Evolutionary conservation across 2,113 vertebrate genomes (phyloP).

Genomic region (Dasypus novemcinctus): DNA sequence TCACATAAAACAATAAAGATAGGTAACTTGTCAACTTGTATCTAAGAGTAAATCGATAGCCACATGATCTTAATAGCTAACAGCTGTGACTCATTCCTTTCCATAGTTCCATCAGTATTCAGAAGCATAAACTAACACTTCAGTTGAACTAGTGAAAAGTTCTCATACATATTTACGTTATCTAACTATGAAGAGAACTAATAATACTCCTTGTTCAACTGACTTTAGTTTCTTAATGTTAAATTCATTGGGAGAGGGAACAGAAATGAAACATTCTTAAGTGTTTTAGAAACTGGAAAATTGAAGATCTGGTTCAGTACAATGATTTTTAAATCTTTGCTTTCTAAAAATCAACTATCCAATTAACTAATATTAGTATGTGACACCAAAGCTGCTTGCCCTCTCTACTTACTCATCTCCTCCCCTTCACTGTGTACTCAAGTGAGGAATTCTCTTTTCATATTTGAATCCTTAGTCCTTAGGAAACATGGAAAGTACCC

Average conservation of each 20-base stretch:
- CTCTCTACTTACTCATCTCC: too few species aligned
- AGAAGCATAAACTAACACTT: neutral
- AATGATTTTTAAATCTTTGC: neutral
- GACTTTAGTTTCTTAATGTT: slow-evolving; percentile 8
- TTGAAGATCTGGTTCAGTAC: neutral
- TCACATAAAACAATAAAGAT: neutral
- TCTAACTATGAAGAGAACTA: neutral
- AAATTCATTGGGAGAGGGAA: neutral
- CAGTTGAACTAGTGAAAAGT: neutral
- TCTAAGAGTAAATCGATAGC: neutral
- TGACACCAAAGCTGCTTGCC: neutral
- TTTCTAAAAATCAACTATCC: neutral
- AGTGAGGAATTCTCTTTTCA: neutral
- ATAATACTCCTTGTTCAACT: neutral
- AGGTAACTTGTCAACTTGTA: neutral
- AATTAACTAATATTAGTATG: neutral
- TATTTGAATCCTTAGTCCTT: neutral
- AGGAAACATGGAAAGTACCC: neutral
- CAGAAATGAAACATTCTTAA: slow-evolving; percentile 5
- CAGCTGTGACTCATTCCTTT: neutral
- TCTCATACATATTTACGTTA: neutral
- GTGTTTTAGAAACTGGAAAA: slow-evolving; percentile 6
- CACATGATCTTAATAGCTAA: neutral
- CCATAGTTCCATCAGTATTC: neutral
- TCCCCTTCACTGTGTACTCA: neutral